A percentile compares a stretch with the other conserved stretches of the same genome.
These are phyloP conservation scores for Ichneumon xanthorius DNA, from an alignment of 2,888 invertebrate genomes.

Conservation along the genomic window DNA sequence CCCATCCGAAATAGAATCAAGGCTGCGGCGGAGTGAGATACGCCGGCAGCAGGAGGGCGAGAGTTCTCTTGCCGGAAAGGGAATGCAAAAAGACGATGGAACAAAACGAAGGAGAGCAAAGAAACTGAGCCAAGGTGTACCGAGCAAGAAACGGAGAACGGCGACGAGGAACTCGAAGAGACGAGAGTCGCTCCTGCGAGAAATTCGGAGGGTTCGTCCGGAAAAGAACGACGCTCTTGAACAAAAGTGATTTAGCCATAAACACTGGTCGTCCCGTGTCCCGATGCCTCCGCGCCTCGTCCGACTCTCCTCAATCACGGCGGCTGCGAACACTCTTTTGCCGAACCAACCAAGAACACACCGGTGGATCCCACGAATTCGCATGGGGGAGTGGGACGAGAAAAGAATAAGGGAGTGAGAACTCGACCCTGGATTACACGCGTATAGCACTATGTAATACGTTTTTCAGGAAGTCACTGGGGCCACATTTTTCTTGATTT, in stretches of 20 bases:
- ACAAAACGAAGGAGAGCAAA: constrained; percentile 24
- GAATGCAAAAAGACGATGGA: constrained; percentile 21
- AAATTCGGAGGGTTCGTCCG: constrained; percentile 57
- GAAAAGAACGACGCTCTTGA: constrained; percentile 71
- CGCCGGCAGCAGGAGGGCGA: constrained; percentile 41
- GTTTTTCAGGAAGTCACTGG: constrained; percentile 76
- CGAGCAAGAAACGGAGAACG: constrained; percentile 36
- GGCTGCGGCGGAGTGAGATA: constrained; percentile 64
- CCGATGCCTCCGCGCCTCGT: constrained; percentile 44
- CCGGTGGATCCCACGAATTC: constrained; percentile 46
- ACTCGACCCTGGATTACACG: constrained; percentile 58
- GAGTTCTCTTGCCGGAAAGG: constrained; percentile 33
- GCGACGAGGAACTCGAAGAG: constrained; percentile 29
- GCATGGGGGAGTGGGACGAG: constrained; percentile 12
- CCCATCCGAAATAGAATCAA: constrained; percentile 70
- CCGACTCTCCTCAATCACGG: constrained; percentile 53
- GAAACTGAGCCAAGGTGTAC: constrained; percentile 32
- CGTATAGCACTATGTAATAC: constrained; percentile 63
- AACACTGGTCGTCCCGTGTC: constrained; percentile 71
- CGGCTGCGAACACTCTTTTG: constrained; percentile 46
- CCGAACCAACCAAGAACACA: constrained; percentile 43
- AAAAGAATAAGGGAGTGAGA: constrained; percentile 48
- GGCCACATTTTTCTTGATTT: constrained; percentile 83
- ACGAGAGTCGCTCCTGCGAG: constrained; percentile 8
- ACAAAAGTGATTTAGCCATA: constrained; percentile 79